These are phyloP conservation scores for Enteromius trimaculatus DNA, from an alignment of 2,797 vertebrate species.

Conservation along the genomic window DNA sequence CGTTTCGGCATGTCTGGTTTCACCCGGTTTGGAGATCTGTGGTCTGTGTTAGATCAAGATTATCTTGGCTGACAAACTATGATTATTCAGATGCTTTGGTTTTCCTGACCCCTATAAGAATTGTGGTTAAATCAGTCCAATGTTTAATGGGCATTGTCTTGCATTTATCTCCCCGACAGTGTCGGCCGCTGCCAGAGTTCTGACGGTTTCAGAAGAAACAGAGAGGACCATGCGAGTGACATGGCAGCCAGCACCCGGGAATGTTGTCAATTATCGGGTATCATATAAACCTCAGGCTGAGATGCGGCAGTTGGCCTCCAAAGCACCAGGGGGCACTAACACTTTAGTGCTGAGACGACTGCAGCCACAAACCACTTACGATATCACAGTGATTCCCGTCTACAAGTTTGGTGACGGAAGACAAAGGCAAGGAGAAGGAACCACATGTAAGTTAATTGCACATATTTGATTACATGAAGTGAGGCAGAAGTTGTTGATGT, in stretches of 20 bases:
- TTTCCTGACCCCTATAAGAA: conserved; percentile 25
- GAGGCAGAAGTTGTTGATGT: not conserved
- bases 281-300: conserved; percentile 85
- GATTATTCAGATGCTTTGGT: conserved; percentile 31
- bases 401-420: conserved; percentile 92
- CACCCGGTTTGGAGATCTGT: conserved; percentile 57
- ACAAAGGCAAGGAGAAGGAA: conserved; percentile 90
- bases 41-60: conserved; percentile 43
- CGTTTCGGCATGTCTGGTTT: conserved; percentile 66
- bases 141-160: conserved; percentile 1
- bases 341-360: conserved; percentile 86
- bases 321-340: conserved; percentile 82
- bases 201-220: conserved; percentile 91
- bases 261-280: conserved; percentile 90
- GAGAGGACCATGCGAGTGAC: conserved; percentile 90
- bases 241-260: conserved; percentile 92
- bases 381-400: conserved; percentile 88
- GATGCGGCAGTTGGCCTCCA: conserved; percentile 87
- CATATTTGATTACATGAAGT: conserved; percentile 12
- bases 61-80: conserved; percentile 31
- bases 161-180: conserved; percentile 72
- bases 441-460: conserved; percentile 84
- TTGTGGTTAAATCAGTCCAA: conserved; percentile 5
- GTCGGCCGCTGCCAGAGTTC: conserved; percentile 80
- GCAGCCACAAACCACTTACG: conserved; percentile 87